Percentiles rank a stretch among this genome's conserved stretches.
Conservation (phyloP, 2,797 vertebrate species). For the Glyptemys insculpta region DNA sequence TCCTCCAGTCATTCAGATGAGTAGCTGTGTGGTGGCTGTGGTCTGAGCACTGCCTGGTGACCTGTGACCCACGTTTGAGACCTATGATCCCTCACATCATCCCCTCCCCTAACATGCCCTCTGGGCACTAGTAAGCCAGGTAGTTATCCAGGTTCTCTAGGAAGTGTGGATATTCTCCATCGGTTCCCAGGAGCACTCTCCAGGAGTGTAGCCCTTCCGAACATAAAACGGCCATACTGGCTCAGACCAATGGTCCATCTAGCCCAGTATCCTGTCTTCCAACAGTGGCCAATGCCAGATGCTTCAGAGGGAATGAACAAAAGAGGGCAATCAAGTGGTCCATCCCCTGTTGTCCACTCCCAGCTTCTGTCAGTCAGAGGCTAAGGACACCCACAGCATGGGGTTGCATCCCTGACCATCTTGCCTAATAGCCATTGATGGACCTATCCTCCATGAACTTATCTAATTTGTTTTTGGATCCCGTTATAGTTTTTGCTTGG, state of each 20-base stretch:
- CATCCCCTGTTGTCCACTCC: too few species aligned
- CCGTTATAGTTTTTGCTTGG: too few species aligned
- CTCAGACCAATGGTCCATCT: neutral
- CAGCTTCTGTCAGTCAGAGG: too few species aligned
- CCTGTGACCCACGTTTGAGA: neutral
- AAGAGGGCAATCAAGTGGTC: too few species aligned
- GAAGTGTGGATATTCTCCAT: neutral
- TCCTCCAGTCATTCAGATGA: neutral
- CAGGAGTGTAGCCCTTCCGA: neutral
- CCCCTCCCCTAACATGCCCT: neutral
- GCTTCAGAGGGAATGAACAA: too few species aligned
- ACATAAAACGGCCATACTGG: neutral
- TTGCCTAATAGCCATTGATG: too few species aligned
- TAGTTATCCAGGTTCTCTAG: neutral
- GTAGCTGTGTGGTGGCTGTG: too few species aligned
- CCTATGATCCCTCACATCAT: neutral
- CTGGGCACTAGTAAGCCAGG: neutral
- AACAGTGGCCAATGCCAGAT: too few species aligned
- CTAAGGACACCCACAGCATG: too few species aligned
- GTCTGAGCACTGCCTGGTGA: neutral
- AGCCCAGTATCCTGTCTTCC: neutral
- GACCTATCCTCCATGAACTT: too few species aligned
- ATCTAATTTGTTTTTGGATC: too few species aligned
- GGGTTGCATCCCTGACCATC: too few species aligned
- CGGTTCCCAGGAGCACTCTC: neutral